Evolutionary conservation across 2,888 invertebrate genomes (phyloP), one percentile per base, ranked within the genome.

Genomic region (Caenorhabditis japonica): DNA sequence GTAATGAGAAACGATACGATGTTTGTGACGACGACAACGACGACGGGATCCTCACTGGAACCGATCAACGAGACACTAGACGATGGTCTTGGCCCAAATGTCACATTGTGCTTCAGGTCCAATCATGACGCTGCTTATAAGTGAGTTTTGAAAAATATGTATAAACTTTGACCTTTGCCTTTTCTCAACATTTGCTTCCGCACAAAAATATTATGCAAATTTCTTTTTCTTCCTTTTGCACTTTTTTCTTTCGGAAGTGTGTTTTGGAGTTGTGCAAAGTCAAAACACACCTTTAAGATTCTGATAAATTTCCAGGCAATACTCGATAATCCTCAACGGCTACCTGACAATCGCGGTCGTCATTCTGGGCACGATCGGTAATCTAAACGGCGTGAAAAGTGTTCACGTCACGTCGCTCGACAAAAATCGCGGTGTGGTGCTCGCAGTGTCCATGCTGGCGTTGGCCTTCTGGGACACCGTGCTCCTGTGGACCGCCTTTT

Each of bases 381-480:
- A 85, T 60, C 51, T 85, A 34, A 76, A 81, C 56, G 79, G 80
- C 0, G 77, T 85, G 12, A 75, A 75, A 46, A 76, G 76, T 41
- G 80, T 85, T 1, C 83, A 83, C 27, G 72, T 80, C 44, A 72
- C 82, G 5, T 82, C 85, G 33, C 75, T 85, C 27, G 85, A 85
- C 73, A 83, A 83, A 76, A 80, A 83, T 51, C 81, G 84, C 13
- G 85, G 85, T 10, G 78, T 84, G n/a, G 83, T 80, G 3, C 55
- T 85, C 15, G 85, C 84, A 0, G 84, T 85, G 8, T 83, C 84
- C 0, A 77, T 85, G 60, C 44, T 85, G 34, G 77, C 81, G 10
- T 62, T 85, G n/a, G 85, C 85, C 10, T 71, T 85, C 49, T 85
- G 85, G 85, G 85, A 85, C 70, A 85, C 84, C 1, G 60, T 83